phyloP scores from a whole-genome alignment of 2,888 invertebrate species.

The Leptinotarsa haldemani region DNA sequence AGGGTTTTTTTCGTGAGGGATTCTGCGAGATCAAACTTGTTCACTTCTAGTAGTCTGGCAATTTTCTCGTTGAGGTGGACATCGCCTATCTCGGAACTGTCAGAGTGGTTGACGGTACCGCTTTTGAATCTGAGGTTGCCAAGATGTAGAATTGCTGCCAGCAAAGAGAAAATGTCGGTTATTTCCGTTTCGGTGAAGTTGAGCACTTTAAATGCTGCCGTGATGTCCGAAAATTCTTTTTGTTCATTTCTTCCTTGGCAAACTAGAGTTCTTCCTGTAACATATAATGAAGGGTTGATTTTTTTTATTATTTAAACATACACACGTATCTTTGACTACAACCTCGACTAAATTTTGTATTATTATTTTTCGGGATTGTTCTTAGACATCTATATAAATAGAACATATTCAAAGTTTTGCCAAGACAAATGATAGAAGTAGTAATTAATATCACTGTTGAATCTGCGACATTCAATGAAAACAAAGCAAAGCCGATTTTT shows the following conservation, averaged over 20 bases:
- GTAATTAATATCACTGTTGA: too few relatives aligned
- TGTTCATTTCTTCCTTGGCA: slow-evolving; percentile 88
- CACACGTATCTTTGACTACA: too few relatives aligned
- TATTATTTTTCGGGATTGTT: too few relatives aligned
- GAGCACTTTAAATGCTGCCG: slow-evolving; percentile 92
- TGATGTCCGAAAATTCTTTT: slow-evolving; percentile 87
- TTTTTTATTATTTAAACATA: too few relatives aligned
- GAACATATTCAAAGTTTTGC: too few relatives aligned
- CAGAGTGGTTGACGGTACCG: slow-evolving; percentile 80
- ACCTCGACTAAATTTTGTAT: too few relatives aligned
- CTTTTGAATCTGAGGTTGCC: slow-evolving; percentile 91
- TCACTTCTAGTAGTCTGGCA: slow-evolving; percentile 78
- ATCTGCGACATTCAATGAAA: too few relatives aligned
- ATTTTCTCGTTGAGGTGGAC: slow-evolving; percentile 75
- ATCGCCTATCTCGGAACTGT: slow-evolving; percentile 87
- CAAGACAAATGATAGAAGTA: too few relatives aligned
- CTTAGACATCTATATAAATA: too few relatives aligned
- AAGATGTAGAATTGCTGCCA: slow-evolving; percentile 89
- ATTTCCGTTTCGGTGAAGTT: slow-evolving; percentile 88
- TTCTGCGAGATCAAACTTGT: slow-evolving; percentile 76
- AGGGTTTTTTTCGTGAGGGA: slow-evolving; percentile 90
- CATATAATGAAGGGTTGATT: background rate
- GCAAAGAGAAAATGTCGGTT: slow-evolving; percentile 84
- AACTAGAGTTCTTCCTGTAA: slow-evolving; percentile 70
- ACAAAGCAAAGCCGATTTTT: too few relatives aligned